Base-by-base conservation (phyloP, 2,888 invertebrate species). In the Harmothoe impar region DNA sequence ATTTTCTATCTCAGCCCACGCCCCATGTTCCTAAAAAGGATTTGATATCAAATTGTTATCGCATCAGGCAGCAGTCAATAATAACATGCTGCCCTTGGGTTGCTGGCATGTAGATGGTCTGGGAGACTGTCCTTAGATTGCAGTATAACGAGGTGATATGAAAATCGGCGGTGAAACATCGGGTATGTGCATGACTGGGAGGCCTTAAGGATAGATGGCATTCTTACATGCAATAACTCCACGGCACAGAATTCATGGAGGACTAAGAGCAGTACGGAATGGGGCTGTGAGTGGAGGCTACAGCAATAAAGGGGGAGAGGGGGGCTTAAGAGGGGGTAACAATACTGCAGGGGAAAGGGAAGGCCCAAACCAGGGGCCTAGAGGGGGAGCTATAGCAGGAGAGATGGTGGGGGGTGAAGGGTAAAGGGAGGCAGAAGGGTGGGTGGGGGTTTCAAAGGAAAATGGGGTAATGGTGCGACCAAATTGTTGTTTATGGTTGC, bases 171-270 rank as follows among this genome's bases (percentile, higher is more conserved):
- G 62, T 62, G 62, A 62, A 62, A 20, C 62, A 62, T 62, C 15
- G 23, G 23, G 62, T 5, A n/a, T 62, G 62, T n/a, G 62, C 62
- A 62, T 62, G 62, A 62, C 62, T 62, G 62, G 62, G n/a, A 20
- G 62, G 20, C 23, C 15, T 5, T 5, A 20, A 5, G 3, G 62
- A 62, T 62, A 62, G 62, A 62, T 62, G 62, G 62, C 20, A n/a
- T 62, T 15, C 62, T 62, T 62, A 62, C 62, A 62, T n/a, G 62
- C 62, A 62, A 62, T 62, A 62, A 62, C 7, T 62, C 62, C 62
- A 62, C 0, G 62, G 62, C n/a, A n/a, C 5, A 15, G n/a, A 62
- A 62, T 62, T 62, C 62, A 35, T 62, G 23, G 15, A 3, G 54
- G 43, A 33, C 23, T 10, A 12, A 31, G 20, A 7, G 12, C 10